These are phyloP conservation scores for Anguilla megastoma DNA, from an alignment of 2,797 vertebrate species.

Conservation along the genomic window DNA sequence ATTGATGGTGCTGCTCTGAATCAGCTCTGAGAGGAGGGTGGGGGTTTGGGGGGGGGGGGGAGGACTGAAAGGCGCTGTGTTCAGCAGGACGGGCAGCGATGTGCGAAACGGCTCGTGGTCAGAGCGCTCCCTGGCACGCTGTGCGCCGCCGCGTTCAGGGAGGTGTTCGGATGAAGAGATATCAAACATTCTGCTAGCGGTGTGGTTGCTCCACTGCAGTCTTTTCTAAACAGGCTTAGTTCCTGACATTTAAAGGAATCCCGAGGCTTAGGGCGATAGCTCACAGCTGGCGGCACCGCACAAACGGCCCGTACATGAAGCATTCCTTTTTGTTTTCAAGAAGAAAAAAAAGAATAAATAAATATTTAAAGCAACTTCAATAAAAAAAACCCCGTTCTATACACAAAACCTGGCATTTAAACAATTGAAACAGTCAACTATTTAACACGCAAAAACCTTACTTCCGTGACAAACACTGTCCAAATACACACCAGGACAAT, in stretches of 20 bases:
- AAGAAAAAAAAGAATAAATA: neutral
- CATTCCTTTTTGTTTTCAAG: neutral
- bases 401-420: neutral
- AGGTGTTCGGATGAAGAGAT: constrained; percentile 33
- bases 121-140: neutral
- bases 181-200: constrained; percentile 47
- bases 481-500: constrained; percentile 13
- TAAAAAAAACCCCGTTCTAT: neutral
- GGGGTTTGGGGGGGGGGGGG: no score
- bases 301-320: neutral
- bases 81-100: neutral
- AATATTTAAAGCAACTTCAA: neutral
- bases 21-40: neutral
- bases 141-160: neutral
- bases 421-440: neutral
- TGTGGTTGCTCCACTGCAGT: constrained; percentile 20
- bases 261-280: constrained; percentile 51
- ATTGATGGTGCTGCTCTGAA: neutral
- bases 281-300: neutral
- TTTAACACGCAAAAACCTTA: neutral
- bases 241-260: constrained; percentile 50
- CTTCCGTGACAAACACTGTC: neutral
- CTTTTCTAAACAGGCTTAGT: constrained; percentile 45
- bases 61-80: neutral
- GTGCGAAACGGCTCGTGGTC: neutral